These are phyloP conservation scores for Pristionchus maxplancki DNA, from an alignment of 2,888 invertebrate genomes.

Conservation along the genomic window DNA sequence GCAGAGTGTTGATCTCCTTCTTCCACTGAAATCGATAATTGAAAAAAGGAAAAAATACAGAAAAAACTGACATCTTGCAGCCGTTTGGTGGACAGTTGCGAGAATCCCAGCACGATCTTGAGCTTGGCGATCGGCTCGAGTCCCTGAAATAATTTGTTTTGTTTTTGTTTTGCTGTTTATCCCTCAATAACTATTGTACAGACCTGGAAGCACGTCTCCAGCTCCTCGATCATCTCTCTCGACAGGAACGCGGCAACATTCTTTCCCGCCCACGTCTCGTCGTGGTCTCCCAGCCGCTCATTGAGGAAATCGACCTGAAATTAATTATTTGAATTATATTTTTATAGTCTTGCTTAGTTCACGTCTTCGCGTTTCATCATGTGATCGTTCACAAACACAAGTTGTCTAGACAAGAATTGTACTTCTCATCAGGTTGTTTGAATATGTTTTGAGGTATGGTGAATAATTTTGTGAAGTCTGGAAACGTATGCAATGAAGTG, in stretches of 20 bases:
- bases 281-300: constrained; percentile 61
- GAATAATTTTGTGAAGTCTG: no score
- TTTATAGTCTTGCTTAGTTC: not conserved
- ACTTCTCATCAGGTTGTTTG: no score
- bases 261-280: constrained; percentile 63
- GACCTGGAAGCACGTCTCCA: constrained; percentile 67
- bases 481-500: no score
- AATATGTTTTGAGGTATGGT: no score
- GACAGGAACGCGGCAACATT: constrained; percentile 60
- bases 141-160: constrained; percentile 52
- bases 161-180: not conserved
- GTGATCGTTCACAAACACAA: no score
- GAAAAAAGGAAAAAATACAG: not conserved
- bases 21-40: constrained; percentile 59
- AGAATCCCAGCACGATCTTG: constrained; percentile 64
- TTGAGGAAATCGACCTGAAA: constrained; percentile 63
- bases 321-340: not conserved
- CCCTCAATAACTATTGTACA: not conserved
- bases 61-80: constrained; percentile 55
- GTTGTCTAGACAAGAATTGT: no score
- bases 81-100: constrained; percentile 60
- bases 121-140: constrained; percentile 63
- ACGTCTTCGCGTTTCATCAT: not conserved
- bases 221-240: constrained; percentile 64
- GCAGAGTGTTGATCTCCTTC: constrained; percentile 59